Conservation (phyloP, 1,140 invertebrate genomes). For the Drosophila novamexicana region DNA sequence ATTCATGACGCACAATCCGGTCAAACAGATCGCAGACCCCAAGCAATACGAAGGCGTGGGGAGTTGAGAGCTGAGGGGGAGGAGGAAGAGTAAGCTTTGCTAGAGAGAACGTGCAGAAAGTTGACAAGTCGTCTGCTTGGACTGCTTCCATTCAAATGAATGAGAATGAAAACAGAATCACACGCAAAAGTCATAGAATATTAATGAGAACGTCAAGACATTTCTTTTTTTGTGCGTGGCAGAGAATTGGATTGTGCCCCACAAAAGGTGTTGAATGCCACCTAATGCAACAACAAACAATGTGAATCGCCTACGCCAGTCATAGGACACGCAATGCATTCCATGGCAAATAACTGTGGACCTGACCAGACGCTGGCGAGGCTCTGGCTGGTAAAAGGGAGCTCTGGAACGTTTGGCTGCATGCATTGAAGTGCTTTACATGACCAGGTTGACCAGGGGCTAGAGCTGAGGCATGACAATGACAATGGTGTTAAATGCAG, state of each 20-base stretch:
- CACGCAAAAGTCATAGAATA: conserved; percentile 73
- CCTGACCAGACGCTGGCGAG: neutral
- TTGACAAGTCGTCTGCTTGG: conserved; percentile 22
- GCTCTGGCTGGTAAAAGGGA: neutral
- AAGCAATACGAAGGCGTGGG: neutral
- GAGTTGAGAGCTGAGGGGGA: neutral
- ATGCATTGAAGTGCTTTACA: conserved; percentile 30
- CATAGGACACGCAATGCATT: conserved; percentile 19
- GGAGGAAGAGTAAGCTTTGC: conserved; percentile 4
- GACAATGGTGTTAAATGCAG: conserved; percentile 25
- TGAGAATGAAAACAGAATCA: conserved; percentile 36
- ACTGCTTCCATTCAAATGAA: conserved; percentile 4
- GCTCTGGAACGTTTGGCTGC: conserved; percentile 19
- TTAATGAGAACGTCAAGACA: conserved; percentile 54
- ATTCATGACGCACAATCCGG: conserved; percentile 67
- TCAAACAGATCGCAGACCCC: conserved; percentile 18
- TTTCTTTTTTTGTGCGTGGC: neutral
- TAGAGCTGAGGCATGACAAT: neutral
- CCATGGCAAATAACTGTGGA: neutral
- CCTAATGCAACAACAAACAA: conserved; percentile 9
- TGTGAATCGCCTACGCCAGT: conserved; percentile 7
- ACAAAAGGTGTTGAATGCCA: conserved; percentile 22
- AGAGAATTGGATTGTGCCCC: neutral
- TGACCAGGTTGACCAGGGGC: neutral
- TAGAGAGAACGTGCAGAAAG: conserved; percentile 33